phyloP scores from a whole-genome alignment of 1,140 invertebrate species.

The Drosophila sproati region DNA sequence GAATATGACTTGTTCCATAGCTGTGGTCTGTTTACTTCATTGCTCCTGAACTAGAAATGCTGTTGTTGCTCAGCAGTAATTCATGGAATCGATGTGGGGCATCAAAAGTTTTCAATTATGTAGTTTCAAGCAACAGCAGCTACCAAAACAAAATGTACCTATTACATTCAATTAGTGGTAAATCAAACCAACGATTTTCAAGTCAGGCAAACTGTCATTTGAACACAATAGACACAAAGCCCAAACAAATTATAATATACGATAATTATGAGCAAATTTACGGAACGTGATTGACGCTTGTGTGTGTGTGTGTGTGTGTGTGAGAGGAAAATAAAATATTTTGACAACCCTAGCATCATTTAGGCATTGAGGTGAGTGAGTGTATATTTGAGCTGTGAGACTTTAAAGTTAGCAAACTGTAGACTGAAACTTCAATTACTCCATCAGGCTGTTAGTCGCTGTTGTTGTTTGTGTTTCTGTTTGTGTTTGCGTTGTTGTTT shows the following conservation, averaged over 20 bases:
- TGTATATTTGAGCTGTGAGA: slow-evolving; percentile 12
- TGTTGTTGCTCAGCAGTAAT: too few relatives aligned
- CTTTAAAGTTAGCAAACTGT: not conserved
- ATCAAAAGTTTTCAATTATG: not conserved
- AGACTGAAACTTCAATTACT: slow-evolving; percentile 38
- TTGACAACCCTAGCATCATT: slow-evolving; percentile 31
- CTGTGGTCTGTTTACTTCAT: too few relatives aligned
- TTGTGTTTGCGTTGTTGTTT: not conserved
- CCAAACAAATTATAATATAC: slow-evolving; percentile 34
- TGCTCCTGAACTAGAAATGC: too few relatives aligned
- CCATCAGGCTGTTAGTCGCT: slow-evolving; percentile 12
- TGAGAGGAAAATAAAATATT: slow-evolving; percentile 9
- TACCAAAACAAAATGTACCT: not conserved
- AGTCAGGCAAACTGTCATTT: slow-evolving; percentile 26
- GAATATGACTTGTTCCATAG: too few relatives aligned
- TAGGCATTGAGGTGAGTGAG: slow-evolving; percentile 10
- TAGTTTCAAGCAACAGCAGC: not conserved
- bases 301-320: not conserved
- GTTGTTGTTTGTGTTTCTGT: not conserved
- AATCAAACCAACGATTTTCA: slow-evolving; percentile 20
- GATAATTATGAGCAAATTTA: slow-evolving; percentile 53
- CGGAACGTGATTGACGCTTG: slow-evolving; percentile 59
- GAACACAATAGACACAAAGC: slow-evolving; percentile 3
- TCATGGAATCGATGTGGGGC: too few relatives aligned
- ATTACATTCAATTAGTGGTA: slow-evolving; percentile 8